Evolutionary conservation across 2,797 vertebrate genomes (phyloP).

Genomic region (Astyanax mexicanus): DNA sequence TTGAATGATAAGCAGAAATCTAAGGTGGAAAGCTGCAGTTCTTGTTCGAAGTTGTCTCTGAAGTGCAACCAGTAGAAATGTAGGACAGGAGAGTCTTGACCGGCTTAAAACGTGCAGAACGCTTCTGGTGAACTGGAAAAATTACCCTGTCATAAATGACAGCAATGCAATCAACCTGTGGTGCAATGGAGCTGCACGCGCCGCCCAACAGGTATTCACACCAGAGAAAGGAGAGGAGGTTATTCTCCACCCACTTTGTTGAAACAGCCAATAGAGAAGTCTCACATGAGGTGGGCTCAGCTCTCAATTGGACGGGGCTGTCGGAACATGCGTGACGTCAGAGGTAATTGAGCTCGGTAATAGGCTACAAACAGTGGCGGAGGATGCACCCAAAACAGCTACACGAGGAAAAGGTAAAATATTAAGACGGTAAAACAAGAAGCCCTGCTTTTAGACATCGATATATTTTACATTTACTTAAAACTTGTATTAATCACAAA

Average conservation of each 20-base stretch:
- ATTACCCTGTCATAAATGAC: not conserved
- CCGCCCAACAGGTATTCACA: constrained; percentile 64
- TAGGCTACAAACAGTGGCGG: no score
- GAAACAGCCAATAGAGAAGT: not conserved
- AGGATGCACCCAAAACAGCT: no score
- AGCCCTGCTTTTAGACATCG: no score
- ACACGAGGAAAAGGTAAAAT: no score
- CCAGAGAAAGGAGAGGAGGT: no score
- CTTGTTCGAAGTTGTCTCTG: not conserved
- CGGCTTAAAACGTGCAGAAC: not conserved
- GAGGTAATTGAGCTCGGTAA: constrained; percentile 34
- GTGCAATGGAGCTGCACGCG: constrained; percentile 30
- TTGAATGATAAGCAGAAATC: not conserved
- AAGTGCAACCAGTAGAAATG: constrained; percentile 1
- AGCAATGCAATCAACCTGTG: not conserved
- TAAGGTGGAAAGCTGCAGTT: not conserved
- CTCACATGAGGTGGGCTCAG: constrained; percentile 45
- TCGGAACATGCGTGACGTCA: constrained; percentile 72
- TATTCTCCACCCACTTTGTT: not conserved
- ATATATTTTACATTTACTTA: no score
- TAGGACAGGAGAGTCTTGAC: not conserved
- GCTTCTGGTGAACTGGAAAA: not conserved
- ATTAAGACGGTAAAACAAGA: no score
- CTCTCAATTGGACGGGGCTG: constrained; percentile 66
- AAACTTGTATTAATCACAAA: no score